These are phyloP conservation scores for Pyrochroa serraticornis DNA, from an alignment of 2,888 invertebrate species.

Conservation along the genomic window DNA sequence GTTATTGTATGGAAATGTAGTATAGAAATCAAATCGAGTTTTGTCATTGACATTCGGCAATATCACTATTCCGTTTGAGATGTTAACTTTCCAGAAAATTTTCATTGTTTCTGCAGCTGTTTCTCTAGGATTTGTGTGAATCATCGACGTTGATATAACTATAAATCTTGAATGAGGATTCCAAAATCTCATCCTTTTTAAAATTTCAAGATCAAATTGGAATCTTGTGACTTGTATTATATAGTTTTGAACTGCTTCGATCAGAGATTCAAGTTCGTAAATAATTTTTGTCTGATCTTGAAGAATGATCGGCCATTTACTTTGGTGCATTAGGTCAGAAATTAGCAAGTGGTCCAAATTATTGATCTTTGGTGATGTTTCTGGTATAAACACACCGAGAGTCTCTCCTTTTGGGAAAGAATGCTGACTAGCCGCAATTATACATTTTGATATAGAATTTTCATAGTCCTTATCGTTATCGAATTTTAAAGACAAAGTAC, in stretches of 20 bases:
- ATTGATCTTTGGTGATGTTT: background rate
- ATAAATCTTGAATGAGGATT: slow-evolving; percentile 22
- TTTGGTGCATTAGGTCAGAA: background rate
- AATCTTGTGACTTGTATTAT: background rate
- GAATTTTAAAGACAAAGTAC: no score
- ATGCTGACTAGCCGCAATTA: background rate
- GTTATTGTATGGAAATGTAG: slow-evolving; percentile 38
- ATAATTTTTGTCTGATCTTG: no score
- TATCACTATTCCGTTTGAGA: slow-evolving; percentile 35
- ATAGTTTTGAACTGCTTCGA: background rate
- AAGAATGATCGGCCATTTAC: background rate
- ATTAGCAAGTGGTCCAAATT: background rate
- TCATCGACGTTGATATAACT: slow-evolving; percentile 3
- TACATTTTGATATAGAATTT: background rate
- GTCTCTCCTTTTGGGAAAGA: background rate
- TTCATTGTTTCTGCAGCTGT: slow-evolving; percentile 24
- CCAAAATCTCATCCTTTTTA: background rate
- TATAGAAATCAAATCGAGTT: slow-evolving; percentile 32
- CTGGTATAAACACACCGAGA: background rate
- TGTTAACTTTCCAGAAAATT: slow-evolving; percentile 11
- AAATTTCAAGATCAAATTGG: background rate
- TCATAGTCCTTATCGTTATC: no score
- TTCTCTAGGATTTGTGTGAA: slow-evolving; percentile 11
- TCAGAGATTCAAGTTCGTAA: background rate
- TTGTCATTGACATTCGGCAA: slow-evolving; percentile 22